Conservation (phyloP, 1,140 invertebrate species). For the Brachionus calyciflorus region DNA sequence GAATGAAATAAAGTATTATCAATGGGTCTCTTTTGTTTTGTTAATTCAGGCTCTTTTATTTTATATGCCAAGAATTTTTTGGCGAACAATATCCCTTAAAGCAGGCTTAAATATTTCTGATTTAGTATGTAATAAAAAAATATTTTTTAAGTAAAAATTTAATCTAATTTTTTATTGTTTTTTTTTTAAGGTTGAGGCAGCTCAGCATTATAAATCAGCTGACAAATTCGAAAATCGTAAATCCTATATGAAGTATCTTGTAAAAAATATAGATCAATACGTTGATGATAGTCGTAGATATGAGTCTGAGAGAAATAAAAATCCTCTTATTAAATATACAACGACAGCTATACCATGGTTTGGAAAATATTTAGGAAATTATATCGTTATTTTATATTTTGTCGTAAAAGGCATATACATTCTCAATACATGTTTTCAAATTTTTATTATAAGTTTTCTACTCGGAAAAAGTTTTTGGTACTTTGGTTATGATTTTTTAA, state of each 20-base stretch:
- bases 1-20: slow-evolving; percentile 49
- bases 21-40: slow-evolving; percentile 49
- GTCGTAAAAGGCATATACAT: slow-evolving; percentile 62
- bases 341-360: slow-evolving; percentile 49
- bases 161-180: not conserved
- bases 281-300: slow-evolving; percentile 43
- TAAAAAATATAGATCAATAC: slow-evolving; percentile 45
- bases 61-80: slow-evolving; percentile 49
- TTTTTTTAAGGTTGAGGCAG: slow-evolving; percentile 42
- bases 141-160: not conserved
- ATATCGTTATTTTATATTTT: slow-evolving; percentile 61
- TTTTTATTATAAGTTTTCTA: slow-evolving; percentile 62
- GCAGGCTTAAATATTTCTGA: slow-evolving; percentile 48
- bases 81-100: slow-evolving; percentile 48
- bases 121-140: too few species aligned
- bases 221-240: slow-evolving; percentile 42
- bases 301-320: slow-evolving; percentile 2
- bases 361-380: slow-evolving; percentile 62
- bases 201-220: slow-evolving; percentile 42
- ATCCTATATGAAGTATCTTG: slow-evolving; percentile 44
- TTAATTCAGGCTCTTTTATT: slow-evolving; percentile 49
- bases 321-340: not conserved
- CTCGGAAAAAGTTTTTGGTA: slow-evolving; percentile 59
- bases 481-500: slow-evolving; percentile 42
- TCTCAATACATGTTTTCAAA: slow-evolving; percentile 62